Base-by-base conservation (phyloP, 2,113 vertebrate genomes). In the Astatoreochromis straeleni region DNA sequence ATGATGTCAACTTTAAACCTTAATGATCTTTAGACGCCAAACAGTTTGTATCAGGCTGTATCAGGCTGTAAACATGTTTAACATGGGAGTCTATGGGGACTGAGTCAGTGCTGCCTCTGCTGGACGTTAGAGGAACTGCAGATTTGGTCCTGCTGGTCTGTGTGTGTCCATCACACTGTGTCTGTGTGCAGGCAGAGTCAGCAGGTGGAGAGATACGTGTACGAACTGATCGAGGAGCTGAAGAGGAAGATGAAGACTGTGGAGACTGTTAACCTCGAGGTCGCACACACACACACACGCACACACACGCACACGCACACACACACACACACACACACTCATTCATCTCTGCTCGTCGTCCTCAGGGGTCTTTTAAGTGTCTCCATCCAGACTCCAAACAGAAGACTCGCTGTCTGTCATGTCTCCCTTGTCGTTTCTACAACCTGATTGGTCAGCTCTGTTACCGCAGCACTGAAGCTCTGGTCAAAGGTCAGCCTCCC, bases 351-450 rank as follows among this genome's bases (percentile, higher is more conserved):
- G 7, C 53, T 40, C 5, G 2, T 11, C 9, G 12, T 82, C 68
- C 51, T 58, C 85, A 98, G 97, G 96, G 94, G 26, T 95, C 94
- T 1, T 97, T 95, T 6, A 14, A 89, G 33, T 98, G 97, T 91
- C 88, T 94, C 21, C 94, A 97, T 82, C 93, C 93, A 10, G 96
- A 97, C 70, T 19, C 60, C 47, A 97, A 97, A 79, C 96, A 95
- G 53, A 96, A 96, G 94, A 97, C 95, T n/a, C 97, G 97, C 38
- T 98, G 97, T 93, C 96, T 96, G 85, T 94, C 95, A 2, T 98
- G 97, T 82, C 87, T 96, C 57, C 93, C 97, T 4, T 98, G 97
- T 88, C 60, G 85, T 78, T 97, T 91, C 95, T 97, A 96, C 90
- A 96, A 94, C 87, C 87, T 97, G 89, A 95, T 97, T 89, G 97